Evolutionary conservation across 1,140 invertebrate genomes (phyloP).

Genomic region (Orchestia grillus): DNA sequence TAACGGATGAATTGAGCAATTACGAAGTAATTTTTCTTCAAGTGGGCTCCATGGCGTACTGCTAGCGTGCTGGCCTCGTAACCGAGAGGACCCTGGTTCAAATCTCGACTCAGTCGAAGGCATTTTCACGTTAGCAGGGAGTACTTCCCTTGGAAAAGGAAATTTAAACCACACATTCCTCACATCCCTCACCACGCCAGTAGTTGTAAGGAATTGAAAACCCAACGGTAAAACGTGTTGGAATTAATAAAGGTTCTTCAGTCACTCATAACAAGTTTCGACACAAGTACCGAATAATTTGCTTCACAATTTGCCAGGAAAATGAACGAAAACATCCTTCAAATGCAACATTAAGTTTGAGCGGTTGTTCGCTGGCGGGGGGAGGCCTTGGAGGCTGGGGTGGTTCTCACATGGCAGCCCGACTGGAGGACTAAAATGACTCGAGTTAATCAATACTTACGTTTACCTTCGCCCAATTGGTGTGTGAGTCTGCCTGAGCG

Average conservation of each 20-base stretch:
- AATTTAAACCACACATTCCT: too few species aligned
- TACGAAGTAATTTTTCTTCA: neutral
- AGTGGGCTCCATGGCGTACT: too few species aligned
- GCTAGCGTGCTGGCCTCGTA: too few species aligned
- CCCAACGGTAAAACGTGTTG: too few species aligned
- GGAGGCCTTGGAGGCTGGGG: neutral
- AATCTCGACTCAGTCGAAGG: too few species aligned
- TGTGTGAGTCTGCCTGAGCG: neutral
- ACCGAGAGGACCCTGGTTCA: too few species aligned
- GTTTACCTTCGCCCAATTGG: neutral
- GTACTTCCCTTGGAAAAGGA: too few species aligned
- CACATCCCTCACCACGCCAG: neutral
- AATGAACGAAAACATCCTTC: neutral
- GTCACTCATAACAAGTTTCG: neutral
- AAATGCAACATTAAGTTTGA: neutral
- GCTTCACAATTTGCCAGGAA: neutral
- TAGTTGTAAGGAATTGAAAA: too few species aligned
- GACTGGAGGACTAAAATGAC: neutral
- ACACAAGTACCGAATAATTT: neutral
- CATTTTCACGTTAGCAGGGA: too few species aligned
- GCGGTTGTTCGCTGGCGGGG: neutral
- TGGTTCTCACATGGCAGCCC: neutral
- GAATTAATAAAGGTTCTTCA: too few species aligned
- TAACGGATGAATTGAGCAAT: too few species aligned
- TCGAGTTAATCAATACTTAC: neutral